Conservation (phyloP, 2,797 vertebrate species). For the Chaetodon trifasciatus region DNA sequence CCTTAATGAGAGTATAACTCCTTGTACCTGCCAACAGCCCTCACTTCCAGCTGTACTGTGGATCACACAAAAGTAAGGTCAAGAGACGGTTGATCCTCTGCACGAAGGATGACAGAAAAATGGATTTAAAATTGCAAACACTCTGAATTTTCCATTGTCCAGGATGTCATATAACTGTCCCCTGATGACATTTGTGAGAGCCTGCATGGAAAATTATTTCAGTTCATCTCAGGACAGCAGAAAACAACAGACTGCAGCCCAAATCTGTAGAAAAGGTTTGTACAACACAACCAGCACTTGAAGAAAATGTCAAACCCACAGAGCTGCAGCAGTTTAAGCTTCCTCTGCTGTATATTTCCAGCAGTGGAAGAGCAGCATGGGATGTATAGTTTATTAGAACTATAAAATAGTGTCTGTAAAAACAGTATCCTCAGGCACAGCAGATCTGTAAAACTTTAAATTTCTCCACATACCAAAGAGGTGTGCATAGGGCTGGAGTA, state of each 20-base stretch:
- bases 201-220: background rate
- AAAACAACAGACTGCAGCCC: background rate
- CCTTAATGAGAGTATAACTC: conserved; percentile 28
- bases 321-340: conserved; percentile 5
- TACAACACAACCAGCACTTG: conserved; percentile 15
- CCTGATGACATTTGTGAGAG: background rate
- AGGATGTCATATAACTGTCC: background rate
- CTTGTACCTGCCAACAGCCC: conserved; percentile 23
- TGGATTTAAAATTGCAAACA: conserved; percentile 7
- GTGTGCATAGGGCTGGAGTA: background rate
- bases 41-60: conserved; percentile 15
- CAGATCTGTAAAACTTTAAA: too few species aligned
- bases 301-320: conserved; percentile 36
- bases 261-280: conserved; percentile 14
- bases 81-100: background rate
- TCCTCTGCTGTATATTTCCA: conserved; percentile 7
- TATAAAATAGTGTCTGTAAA: background rate
- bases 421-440: too few species aligned
- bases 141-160: background rate
- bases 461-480: background rate
- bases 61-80: background rate
- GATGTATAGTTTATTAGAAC: background rate
- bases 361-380: background rate
- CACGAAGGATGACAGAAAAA: background rate
- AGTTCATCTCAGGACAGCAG: background rate